phyloP scores from a whole-genome alignment of 2,797 vertebrate genomes.

The Tolypeutes matacus region DNA sequence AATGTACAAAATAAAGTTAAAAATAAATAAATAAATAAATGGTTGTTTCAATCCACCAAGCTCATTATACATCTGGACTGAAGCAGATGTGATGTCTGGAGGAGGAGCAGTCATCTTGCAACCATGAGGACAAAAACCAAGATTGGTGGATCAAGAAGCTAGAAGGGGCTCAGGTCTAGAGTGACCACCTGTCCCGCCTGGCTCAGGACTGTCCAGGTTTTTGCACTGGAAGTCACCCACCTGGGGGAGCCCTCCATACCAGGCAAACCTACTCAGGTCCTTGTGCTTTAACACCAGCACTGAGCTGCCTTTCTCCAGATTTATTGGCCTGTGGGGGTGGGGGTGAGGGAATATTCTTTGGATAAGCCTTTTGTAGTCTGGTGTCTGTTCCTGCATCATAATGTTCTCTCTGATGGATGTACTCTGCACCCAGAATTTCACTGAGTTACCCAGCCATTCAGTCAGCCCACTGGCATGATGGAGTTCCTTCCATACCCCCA shows the following conservation, averaged over 20 bases:
- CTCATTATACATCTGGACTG: background rate
- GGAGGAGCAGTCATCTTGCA: background rate
- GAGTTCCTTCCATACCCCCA: background rate
- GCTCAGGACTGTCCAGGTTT: background rate
- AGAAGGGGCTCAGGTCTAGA: background rate
- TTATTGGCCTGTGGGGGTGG: background rate
- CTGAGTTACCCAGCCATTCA: background rate
- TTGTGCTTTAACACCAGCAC: background rate
- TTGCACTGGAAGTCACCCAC: background rate
- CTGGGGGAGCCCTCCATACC: background rate
- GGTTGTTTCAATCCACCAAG: background rate
- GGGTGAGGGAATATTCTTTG: background rate
- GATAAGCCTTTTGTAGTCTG: background rate
- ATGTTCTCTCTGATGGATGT: background rate
- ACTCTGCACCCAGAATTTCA: background rate
- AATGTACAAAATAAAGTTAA: no score
- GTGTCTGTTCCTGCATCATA: background rate
- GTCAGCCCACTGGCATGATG: background rate
- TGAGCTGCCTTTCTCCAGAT: background rate
- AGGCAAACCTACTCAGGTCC: background rate
- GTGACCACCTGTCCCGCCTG: background rate
- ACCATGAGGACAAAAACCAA: background rate
- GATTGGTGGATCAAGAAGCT: background rate
- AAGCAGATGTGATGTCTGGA: background rate
- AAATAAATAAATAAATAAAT: background rate